Evolutionary conservation across 2,888 invertebrate species (phyloP), one percentile per base, ranked within the genome.

Genomic region (Mimas tiliae): DNA sequence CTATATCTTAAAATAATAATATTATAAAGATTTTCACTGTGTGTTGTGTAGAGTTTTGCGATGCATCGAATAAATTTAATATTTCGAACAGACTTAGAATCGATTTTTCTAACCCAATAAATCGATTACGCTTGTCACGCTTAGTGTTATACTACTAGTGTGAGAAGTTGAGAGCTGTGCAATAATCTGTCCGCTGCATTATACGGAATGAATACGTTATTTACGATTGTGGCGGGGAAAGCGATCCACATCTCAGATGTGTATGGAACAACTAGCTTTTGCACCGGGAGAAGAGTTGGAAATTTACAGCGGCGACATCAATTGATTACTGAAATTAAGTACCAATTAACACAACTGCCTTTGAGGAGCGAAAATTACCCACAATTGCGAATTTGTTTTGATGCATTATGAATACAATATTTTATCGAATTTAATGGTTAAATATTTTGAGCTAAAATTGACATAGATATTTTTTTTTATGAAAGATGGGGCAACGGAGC

Each of bases 121-220:
- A 42, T 58, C 58, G 58, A 3, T 11, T 8, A 11, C 19, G 6
- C 34, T 27, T 27, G 14, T 33, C 33, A 12, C 12, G 51, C 19
- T 9, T 50, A 50, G 50, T 19, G 58, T 19, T 42, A 38, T 16
- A 42, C 58, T 19, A 58, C 1, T 6, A 11, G 3, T 58, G 58
- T 19, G 38, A 58, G 19, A 12, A 19, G 58, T 58, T 16, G 19
- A 38, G 16, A 34, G 58, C 33, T 14, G 48, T 33, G 55, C 48
- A 34, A 19, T 65, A 65, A 65, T 58, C 52, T 62, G 62, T 52
- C 51, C 19, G 65, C 66, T 27, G 80, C 74, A 82, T 84, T 84
- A 84, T 85, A 81, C 81, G 76, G 84, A 88, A 87, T 86, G 84
- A 85, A 87, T 87, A 81, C 80, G 80, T 86, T 84, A 87, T 88